Evolutionary conservation across 2,888 invertebrate genomes (phyloP).

Genomic region (Diaperis boleti): DNA sequence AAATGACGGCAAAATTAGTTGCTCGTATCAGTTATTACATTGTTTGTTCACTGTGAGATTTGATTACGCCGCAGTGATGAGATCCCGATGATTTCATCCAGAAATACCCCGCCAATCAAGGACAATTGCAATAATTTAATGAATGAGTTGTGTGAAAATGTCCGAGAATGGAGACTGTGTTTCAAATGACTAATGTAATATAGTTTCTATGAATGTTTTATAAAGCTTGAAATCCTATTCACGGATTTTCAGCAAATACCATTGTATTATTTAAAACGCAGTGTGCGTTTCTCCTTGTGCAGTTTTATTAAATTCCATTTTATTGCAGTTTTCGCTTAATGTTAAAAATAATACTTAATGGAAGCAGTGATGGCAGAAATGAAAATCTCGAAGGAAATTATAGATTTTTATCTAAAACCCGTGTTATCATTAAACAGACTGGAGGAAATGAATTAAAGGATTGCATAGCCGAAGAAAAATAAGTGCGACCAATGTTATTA

Average conservation of each 20-base stretch:
- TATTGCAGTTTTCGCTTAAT: constrained; percentile 1
- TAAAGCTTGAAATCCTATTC: constrained; percentile 14
- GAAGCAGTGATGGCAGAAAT: constrained; percentile 2
- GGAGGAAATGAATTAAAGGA: constrained; percentile 14
- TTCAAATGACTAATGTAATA: constrained; percentile 1
- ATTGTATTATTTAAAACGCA: constrained; percentile 13
- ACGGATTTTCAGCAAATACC: constrained; percentile 6
- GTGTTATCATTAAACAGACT: constrained; percentile 33
- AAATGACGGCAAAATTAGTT: neutral
- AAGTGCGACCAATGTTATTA: too few species aligned
- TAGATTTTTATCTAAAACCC: constrained; percentile 29
- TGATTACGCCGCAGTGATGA: neutral
- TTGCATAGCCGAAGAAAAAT: constrained; percentile 7
- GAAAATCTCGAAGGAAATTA: constrained; percentile 24
- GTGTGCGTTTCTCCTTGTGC: neutral
- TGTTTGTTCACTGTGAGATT: neutral
- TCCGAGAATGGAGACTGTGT: too few species aligned
- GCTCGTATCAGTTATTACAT: neutral
- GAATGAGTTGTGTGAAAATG: neutral
- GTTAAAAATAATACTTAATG: too few species aligned
- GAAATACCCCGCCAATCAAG: neutral
- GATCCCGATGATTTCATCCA: neutral
- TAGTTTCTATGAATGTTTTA: constrained; percentile 10
- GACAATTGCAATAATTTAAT: neutral
- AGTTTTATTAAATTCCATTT: neutral